A percentile compares a stretch with the other conserved stretches of the same genome.
These are phyloP conservation scores for Ceyx erithaca DNA, from an alignment of 2,797 vertebrate species.

Conservation along the genomic window DNA sequence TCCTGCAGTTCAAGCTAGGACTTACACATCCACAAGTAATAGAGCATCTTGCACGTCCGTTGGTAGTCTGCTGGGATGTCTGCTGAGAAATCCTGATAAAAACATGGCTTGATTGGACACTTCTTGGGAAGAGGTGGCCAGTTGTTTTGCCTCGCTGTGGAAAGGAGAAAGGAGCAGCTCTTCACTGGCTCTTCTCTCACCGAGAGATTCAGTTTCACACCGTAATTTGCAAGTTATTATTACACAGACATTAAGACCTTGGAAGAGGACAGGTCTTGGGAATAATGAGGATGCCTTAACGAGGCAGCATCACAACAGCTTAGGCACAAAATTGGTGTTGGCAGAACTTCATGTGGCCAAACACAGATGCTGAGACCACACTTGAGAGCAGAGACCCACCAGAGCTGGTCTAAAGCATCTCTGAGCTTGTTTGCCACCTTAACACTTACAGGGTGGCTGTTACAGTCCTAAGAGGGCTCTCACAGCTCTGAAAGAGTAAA, in stretches of 20 bases:
- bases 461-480: background rate
- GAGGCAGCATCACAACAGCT: background rate
- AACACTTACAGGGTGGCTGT: too few relatives aligned
- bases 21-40: slow-evolving; percentile 98
- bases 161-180: background rate
- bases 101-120: slow-evolving; percentile 94
- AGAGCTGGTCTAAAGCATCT: background rate
- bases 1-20: background rate
- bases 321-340: rapidly evolving
- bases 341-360: background rate
- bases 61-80: slow-evolving; percentile 92
- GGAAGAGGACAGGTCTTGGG: background rate
- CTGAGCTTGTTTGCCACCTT: background rate
- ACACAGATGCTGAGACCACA: rapidly evolving
- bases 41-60: slow-evolving; percentile 94
- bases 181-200: background rate
- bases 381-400: background rate
- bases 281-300: background rate
- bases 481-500: background rate
- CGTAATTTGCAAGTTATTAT: background rate
- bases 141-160: slow-evolving; percentile 90
- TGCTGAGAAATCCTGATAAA: slow-evolving; percentile 94
- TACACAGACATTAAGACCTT: rapidly evolving
- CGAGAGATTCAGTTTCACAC: rapidly evolving
- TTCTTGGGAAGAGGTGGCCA: slow-evolving; percentile 93